A percentile compares a stretch with the other conserved stretches of the same genome.
Conservation (phyloP, 2,797 vertebrate species). For the Limnodromus scolopaceus region DNA sequence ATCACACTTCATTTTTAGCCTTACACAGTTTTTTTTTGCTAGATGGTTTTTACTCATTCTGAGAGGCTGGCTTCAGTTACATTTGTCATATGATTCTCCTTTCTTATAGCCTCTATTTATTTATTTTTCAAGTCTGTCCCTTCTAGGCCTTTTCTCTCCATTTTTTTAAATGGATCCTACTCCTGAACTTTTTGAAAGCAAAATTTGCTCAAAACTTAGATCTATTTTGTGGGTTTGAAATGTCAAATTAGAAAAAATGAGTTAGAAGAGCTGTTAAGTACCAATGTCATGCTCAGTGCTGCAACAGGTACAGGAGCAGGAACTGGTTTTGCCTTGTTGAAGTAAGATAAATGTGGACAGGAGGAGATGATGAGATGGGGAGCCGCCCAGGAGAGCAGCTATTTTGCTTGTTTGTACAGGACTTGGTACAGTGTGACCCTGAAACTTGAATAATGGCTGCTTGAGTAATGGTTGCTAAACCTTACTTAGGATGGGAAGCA, state of each 20-base stretch:
- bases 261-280: neutral
- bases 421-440: neutral
- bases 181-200: neutral
- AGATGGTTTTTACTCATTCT: neutral
- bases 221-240: neutral
- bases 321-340: neutral
- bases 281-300: neutral
- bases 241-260: neutral
- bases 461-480: neutral
- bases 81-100: neutral
- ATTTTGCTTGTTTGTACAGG: neutral
- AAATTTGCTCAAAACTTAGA: neutral
- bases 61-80: neutral
- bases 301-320: neutral
- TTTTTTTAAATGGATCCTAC: neutral
- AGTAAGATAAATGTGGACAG: neutral
- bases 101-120: neutral
- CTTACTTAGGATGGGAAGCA: neutral
- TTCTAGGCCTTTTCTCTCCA: neutral
- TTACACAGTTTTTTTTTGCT: neutral
- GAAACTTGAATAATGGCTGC: neutral
- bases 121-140: neutral
- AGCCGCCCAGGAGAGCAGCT: neutral
- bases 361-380: neutral
- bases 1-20: slow-evolving; percentile 15